Base-by-base conservation (phyloP, 2,797 vertebrate species). In the Sebastes aleutianus region DNA sequence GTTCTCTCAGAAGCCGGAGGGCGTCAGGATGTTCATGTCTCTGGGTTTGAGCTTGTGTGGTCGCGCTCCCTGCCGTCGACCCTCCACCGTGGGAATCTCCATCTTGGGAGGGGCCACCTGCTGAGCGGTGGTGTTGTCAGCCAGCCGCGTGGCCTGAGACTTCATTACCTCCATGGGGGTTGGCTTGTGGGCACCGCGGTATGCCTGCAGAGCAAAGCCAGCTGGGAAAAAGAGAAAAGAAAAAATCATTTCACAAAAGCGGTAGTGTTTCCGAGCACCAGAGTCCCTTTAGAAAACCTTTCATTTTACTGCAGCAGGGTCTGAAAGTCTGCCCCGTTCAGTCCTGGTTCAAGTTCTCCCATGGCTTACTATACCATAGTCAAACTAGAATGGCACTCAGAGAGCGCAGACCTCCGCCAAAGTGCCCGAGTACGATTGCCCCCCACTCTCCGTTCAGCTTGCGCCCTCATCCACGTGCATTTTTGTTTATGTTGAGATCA, bases 91-190 rank as follows among this genome's bases (percentile, higher is more conserved):
- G 14, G 97, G 96, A 80, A 97, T 95, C 90, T 99, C 97, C 96
- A 99, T 97, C 71, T 93, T 97, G 80, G 98, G 97, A 0, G 93
- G 95, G 12, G 96, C 95, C 77, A 57, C 76, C 43, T 94, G 96
- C 79, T 97, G 96, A 13, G 89, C 79, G 58, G 79, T 47, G 2
- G 95, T 59, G 62, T 94, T 93, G 22, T 98, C 98, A 0, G 86
- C 78, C 87, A 97, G 89, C 6, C 95, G 95, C 1, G 95, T 91
- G 83, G 95, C 96, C 91, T 98, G 97, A 1, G 94, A 94, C 89
- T 96, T 97, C 95, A 99, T 98, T 82, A 98, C 91, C 83, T 99
- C 98, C 97, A 99, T 97, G 3, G 98, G 96, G n/a, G 96, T 96
- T 3, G 97, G 97, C 74, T 98, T 99, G 85, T 97, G 97, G 56